Evolutionary conservation across 2,113 vertebrate species (phyloP).

Genomic region (Brachypodius melanocephalos): DNA sequence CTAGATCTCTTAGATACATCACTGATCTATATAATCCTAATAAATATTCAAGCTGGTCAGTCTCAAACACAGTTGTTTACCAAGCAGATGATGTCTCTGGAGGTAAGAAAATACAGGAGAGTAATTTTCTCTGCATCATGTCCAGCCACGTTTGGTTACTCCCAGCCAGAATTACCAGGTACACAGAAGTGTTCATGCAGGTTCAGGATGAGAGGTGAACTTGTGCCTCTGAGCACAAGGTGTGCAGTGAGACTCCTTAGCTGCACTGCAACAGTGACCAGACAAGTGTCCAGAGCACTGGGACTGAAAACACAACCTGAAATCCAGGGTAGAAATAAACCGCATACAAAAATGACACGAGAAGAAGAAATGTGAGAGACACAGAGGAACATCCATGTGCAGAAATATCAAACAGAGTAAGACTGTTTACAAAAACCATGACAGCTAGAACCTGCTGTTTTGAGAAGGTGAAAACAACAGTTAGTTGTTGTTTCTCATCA

Average conservation of each 20-base stretch:
- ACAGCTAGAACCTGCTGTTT: neutral
- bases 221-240: neutral
- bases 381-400: neutral
- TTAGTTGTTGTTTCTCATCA: neutral
- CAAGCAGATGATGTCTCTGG: neutral
- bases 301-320: neutral
- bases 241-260: neutral
- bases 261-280: neutral
- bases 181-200: neutral
- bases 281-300: neutral
- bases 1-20: neutral
- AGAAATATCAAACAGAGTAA: neutral
- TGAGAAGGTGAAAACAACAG: neutral
- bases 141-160: neutral
- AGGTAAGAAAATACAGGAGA: neutral
- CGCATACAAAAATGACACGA: neutral
- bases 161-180: neutral
- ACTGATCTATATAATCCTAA: neutral
- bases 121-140: neutral
- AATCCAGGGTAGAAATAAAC: neutral
- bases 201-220: fast-evolving
- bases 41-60: neutral
- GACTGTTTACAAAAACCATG: neutral
- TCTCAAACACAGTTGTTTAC: neutral
- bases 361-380: neutral